phyloP scores from a whole-genome alignment of 2,797 vertebrate genomes.

The Falco novaeseelandiae region DNA sequence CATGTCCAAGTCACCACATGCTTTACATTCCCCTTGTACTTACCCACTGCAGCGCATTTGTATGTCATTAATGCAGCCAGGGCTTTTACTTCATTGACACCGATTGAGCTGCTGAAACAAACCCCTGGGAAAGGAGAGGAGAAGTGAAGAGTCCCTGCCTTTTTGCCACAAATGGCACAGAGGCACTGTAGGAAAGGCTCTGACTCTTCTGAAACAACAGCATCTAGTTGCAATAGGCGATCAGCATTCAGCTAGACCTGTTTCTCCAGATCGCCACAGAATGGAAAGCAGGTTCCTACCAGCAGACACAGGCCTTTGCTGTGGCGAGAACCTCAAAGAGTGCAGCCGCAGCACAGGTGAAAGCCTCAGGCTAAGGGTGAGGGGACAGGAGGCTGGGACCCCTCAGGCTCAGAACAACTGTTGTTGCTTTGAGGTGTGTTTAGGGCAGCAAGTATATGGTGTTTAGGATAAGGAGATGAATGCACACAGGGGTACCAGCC shows the following conservation, averaged over 20 bases:
- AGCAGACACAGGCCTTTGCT: background rate
- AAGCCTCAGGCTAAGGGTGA: background rate
- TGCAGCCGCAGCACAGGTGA: accelerated
- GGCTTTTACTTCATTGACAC: background rate
- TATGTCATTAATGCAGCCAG: constrained; percentile 42
- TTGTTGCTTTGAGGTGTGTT: accelerated
- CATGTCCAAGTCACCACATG: background rate
- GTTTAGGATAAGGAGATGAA: background rate
- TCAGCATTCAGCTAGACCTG: background rate
- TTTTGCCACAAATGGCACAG: background rate
- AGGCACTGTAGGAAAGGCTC: background rate
- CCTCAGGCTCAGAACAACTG: background rate
- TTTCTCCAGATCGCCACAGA: background rate
- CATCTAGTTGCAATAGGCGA: background rate
- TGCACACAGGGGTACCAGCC: accelerated
- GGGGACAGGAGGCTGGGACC: too few species aligned
- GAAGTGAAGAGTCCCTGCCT: background rate
- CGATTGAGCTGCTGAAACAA: constrained; percentile 1
- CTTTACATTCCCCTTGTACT: background rate
- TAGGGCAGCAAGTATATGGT: accelerated
- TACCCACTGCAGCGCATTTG: background rate
- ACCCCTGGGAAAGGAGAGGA: constrained; percentile 9
- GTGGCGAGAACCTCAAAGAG: background rate
- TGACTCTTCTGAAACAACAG: background rate
- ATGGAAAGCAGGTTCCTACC: background rate